These are phyloP conservation scores for Channa striata DNA, from an alignment of 2,797 vertebrate genomes.

Conservation along the genomic window DNA sequence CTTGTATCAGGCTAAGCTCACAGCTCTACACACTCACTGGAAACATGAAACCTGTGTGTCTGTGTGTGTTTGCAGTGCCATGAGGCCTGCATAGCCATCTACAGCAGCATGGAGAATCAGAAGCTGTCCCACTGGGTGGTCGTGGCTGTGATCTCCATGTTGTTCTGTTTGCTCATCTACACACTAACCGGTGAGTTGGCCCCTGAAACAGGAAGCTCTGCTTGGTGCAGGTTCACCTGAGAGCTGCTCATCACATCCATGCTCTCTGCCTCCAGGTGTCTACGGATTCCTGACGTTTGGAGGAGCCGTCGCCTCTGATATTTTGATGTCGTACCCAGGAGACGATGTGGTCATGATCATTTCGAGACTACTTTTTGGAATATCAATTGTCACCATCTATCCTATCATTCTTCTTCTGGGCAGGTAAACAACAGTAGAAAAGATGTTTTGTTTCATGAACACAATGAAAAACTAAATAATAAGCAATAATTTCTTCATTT, in stretches of 20 bases:
- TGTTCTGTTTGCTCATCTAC: slow-evolving; percentile 94
- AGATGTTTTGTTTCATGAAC: neutral
- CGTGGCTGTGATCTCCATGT: slow-evolving; percentile 91
- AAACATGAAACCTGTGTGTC: slow-evolving; percentile 1
- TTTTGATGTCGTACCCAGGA: slow-evolving; percentile 95
- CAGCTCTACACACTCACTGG: too few species aligned
- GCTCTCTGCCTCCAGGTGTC: slow-evolving; percentile 80
- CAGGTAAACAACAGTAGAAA: slow-evolving; percentile 79
- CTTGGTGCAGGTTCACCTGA: neutral
- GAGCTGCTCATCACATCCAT: neutral
- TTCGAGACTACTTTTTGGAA: slow-evolving; percentile 90
- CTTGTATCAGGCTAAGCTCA: slow-evolving; percentile 12
- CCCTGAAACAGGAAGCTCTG: neutral
- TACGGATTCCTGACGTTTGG: slow-evolving; percentile 95
- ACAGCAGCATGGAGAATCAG: slow-evolving; percentile 93
- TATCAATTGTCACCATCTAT: slow-evolving; percentile 95
- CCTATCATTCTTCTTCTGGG: slow-evolving; percentile 94
- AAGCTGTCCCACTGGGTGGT: slow-evolving; percentile 90
- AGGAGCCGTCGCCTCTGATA: slow-evolving; percentile 86
- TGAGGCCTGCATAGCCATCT: slow-evolving; percentile 93
- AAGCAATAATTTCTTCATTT: too few species aligned
- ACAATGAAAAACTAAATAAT: too few species aligned
- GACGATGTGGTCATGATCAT: slow-evolving; percentile 87
- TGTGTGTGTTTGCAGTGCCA: slow-evolving; percentile 88
- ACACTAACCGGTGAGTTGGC: slow-evolving; percentile 90